Evolutionary conservation across 2,888 invertebrate species (phyloP), one percentile per base, ranked within the genome.

Genomic region (Uropetala carovei): DNA sequence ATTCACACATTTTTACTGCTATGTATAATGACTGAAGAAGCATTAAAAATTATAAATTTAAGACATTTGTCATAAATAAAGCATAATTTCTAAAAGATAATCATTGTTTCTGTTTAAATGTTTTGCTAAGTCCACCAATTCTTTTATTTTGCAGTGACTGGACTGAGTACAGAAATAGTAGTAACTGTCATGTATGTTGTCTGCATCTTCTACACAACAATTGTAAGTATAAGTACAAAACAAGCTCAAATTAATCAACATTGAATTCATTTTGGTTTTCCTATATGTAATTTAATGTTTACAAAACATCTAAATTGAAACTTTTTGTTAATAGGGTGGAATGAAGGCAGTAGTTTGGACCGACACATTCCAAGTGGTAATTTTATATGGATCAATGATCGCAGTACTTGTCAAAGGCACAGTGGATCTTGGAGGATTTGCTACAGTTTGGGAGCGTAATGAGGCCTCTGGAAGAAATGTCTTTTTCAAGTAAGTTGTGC

Each of bases 171-270:
- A 0, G 95, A 96, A 94, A 94, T 95, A 0, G 95, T 96, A 8
- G 95, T 96, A 9, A 94, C 95, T 13, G 94, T 96, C 0, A 96
- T 96, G 93, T 96, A 96, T 92, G 93, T 95, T 22, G 96, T 96
- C 16, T 96, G 96, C 94, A 96, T 96, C 43, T 95, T 96, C 93
- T 96, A 96, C 94, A 96, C 96, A 0, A 95, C 96, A 18, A 93
- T 96, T 92, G 96, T 96, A 94, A 95, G 95, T 95, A 86, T 27
- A n/a, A 14, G 8, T n/a, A 22, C n/a, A 43, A 18, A 60, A 56
- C 16, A 59, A 81, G 10, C 13, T 81, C 8, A 82, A 60, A 30
- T 59, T 9, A 60, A 13, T n/a, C 18, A 18, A 16, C 14, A 14
- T 7, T 58, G 56, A 58, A 68, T 82, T 92, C 9, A n/a, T 89